Evolutionary conservation across 2,113 vertebrate genomes (phyloP).

Genomic region (Vombatus ursinus): DNA sequence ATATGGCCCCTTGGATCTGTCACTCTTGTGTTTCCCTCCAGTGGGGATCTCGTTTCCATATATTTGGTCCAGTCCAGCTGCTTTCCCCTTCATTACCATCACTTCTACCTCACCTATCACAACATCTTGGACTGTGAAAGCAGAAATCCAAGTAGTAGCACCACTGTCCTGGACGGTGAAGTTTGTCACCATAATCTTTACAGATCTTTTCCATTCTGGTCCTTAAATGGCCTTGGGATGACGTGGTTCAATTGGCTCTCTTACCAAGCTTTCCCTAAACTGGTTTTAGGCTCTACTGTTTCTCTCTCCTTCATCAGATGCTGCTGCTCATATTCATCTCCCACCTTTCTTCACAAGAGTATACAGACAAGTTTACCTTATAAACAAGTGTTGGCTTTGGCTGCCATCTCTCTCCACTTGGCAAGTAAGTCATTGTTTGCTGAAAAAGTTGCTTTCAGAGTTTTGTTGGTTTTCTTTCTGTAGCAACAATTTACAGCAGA

Average conservation of each 20-base stretch:
- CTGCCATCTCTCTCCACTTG: neutral
- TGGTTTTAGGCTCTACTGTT: neutral
- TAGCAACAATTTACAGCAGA: neutral
- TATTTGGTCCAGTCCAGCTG: too few species aligned
- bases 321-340: neutral
- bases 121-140: neutral
- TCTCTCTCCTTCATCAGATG: neutral
- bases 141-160: neutral
- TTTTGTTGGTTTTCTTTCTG: neutral
- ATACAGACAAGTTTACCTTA: neutral
- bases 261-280: neutral
- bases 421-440: neutral
- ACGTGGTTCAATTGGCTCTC: neutral
- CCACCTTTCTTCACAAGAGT: neutral
- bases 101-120: neutral
- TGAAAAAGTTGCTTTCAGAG: neutral
- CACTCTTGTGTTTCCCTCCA: too few species aligned
- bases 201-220: too few species aligned
- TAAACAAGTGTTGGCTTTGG: neutral
- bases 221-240: neutral
- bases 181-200: too few species aligned
- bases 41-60: too few species aligned
- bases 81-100: neutral
- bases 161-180: neutral
- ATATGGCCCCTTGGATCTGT: too few species aligned